A percentile compares a stretch with the other conserved stretches of the same genome.
Conservation (phyloP, 2,888 invertebrate genomes). For the Temnothorax rugatulus region DNA sequence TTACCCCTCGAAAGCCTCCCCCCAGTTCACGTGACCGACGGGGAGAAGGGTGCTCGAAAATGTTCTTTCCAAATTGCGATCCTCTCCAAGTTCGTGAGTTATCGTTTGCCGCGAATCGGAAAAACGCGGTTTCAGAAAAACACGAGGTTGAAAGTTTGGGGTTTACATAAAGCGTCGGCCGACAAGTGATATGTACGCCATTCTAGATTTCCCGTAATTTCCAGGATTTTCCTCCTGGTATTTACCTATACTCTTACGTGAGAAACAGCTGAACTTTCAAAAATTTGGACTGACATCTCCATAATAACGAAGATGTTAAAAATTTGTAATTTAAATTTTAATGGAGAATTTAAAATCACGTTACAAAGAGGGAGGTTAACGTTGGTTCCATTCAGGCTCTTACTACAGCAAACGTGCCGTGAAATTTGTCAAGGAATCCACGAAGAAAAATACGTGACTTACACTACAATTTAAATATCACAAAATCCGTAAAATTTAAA, state of each 20-base stretch:
- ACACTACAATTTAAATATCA: slow-evolving; percentile 9
- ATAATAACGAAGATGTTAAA: slow-evolving; percentile 10
- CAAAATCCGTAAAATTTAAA: neutral
- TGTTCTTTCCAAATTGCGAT: slow-evolving; percentile 25
- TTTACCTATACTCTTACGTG: neutral
- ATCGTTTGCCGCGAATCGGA: slow-evolving; percentile 33
- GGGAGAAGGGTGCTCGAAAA: slow-evolving; percentile 18
- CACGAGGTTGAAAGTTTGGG: neutral
- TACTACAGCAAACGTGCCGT: neutral
- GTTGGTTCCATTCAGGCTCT: neutral
- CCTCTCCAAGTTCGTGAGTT: slow-evolving; percentile 23
- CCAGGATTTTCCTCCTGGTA: neutral
- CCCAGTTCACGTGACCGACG: neutral
- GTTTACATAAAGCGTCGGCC: slow-evolving; percentile 17
- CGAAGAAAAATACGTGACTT: neutral
- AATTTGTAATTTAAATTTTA: slow-evolving; percentile 30
- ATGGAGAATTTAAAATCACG: slow-evolving; percentile 2
- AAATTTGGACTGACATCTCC: neutral
- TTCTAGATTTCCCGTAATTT: neutral
- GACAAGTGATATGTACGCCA: slow-evolving; percentile 15
- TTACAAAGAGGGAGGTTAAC: slow-evolving; percentile 12
- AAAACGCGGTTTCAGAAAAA: slow-evolving; percentile 23
- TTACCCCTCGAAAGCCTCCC: neutral
- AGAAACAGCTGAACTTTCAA: neutral
- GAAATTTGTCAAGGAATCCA: slow-evolving; percentile 3